A percentile compares a stretch with the other conserved stretches of the same genome.
phyloP scores from a whole-genome alignment of 30 jellyfish, hydroid and myxozoan species.

The Nemopilema nomurai region DNA sequence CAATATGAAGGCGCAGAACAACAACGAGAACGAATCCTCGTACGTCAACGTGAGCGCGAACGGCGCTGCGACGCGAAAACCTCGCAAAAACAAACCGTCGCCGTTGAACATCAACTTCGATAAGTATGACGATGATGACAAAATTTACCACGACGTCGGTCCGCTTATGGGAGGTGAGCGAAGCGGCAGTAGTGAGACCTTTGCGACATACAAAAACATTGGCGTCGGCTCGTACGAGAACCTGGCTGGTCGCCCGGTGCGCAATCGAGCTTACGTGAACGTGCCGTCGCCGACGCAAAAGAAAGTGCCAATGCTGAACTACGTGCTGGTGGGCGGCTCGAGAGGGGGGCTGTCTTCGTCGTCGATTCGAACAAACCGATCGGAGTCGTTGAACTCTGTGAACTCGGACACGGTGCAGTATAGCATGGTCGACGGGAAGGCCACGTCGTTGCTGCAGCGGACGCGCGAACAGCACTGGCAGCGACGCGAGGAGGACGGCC shows the following conservation, averaged over 20 bases:
- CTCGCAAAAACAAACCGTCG: slow-evolving; percentile 63
- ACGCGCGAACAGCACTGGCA: slow-evolving; percentile 81
- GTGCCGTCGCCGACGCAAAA: slow-evolving; percentile 75
- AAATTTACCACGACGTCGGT: slow-evolving; percentile 78
- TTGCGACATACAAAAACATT: slow-evolving; percentile 28
- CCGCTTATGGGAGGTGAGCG: slow-evolving; percentile 47
- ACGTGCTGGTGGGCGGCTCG: slow-evolving; percentile 66
- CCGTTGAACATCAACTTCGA: slow-evolving; percentile 73
- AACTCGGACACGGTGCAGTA: slow-evolving; percentile 64
- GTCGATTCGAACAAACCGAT: slow-evolving; percentile 35
- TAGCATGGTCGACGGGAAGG: slow-evolving; percentile 83
- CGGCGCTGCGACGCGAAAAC: slow-evolving; percentile 42
- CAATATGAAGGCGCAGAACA: slow-evolving; percentile 42
- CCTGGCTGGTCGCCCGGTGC: slow-evolving; percentile 47
- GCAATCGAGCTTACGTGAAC: slow-evolving; percentile 72
- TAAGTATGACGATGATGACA: slow-evolving; percentile 86
- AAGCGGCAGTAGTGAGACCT: slow-evolving; percentile 57
- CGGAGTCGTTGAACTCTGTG: slow-evolving; percentile 51
- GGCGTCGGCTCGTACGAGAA: slow-evolving; percentile 90
- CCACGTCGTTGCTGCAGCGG: slow-evolving; percentile 61
- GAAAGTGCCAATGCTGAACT: slow-evolving; percentile 60
- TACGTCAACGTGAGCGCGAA: slow-evolving; percentile 72
- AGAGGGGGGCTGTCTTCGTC: slow-evolving; percentile 14
- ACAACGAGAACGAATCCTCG: slow-evolving; percentile 38
- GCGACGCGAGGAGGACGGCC: slow-evolving; percentile 75